Evolutionary conservation across 2,113 vertebrate genomes (phyloP), one percentile per base, ranked within the genome.

Genomic region (Notiomystis cincta): DNA sequence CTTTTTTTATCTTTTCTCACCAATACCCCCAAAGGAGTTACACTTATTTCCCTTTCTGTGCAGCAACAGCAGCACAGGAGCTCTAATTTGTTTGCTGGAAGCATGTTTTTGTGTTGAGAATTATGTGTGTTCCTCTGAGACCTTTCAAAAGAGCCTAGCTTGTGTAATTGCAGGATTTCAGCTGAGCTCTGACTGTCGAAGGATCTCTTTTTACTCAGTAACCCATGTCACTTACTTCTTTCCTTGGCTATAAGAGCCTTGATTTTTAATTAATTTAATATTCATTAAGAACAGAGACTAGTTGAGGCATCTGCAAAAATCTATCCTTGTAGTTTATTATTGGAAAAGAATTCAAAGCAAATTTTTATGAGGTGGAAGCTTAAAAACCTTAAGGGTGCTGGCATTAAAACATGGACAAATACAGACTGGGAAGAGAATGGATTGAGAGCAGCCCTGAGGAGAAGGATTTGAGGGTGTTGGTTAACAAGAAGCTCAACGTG

Each of bases 191-290:
- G 48, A 61, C 50, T 70, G 40, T 80, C 71, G 42, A 91, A 91
- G 69, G 82, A 79, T 77, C 57, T 65, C 47, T 86, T 96, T 92
- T 79, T 82, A 82, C 54, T 84, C 51, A 38, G 54, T 83, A 85
- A 76, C 40, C 25, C 77, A 13, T 66, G 90, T 48, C 20, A 78
- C 50, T 93, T 69, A 23, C 25, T 37, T 91, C 51, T 96, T 93
- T 85, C 37, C 18, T 10, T 67, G 84, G 42, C 33, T 86, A 51
- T 69, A 73, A 84, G 82, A 81, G 13, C 47, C 61, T 87, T 85
- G 44, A 67, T 85, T 97, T 92, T 95, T 87, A 93, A 94, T 93
- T 96, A 66, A 80, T 73, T 58, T 69, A 71, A 75, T 91, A 84
- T 92, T 94, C 56, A 58, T 13, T 86, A 71, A 93, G 67, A 95